Percentiles rank a stretch among this genome's conserved stretches.
phyloP scores from a whole-genome alignment of 2,888 invertebrate species.

The Lasiommata megera region DNA sequence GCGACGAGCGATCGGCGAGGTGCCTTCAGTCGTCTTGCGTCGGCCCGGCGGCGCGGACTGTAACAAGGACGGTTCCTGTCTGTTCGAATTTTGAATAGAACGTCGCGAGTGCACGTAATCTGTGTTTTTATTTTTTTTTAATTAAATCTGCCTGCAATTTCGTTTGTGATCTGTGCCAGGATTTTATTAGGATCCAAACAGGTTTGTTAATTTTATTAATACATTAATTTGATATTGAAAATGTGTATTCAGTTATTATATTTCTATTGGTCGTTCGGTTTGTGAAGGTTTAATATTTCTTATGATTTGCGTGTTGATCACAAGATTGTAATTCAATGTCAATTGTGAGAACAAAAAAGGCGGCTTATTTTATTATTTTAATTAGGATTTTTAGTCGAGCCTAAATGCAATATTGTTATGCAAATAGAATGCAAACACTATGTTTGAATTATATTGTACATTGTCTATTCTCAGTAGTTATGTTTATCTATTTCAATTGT shows the following conservation, averaged over 20 bases:
- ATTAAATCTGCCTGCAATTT: constrained; percentile 24
- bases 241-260: neutral
- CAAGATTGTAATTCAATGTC: no score
- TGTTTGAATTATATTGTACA: no score
- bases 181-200: constrained; percentile 49
- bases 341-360: no score
- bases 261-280: neutral
- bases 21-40: constrained; percentile 49
- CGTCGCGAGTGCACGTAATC: constrained; percentile 61
- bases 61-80: constrained; percentile 7
- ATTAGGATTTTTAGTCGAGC: no score
- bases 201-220: constrained; percentile 47
- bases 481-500: no score
- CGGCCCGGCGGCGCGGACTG: constrained; percentile 58
- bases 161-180: constrained; percentile 60
- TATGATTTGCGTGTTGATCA: no score
- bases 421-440: no score
- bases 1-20: constrained; percentile 3
- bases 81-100: constrained; percentile 11
- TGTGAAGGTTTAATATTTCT: no score
- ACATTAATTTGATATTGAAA: neutral
- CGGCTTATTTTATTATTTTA: no score
- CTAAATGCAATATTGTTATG: no score
- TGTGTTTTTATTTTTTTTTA: constrained; percentile 53
- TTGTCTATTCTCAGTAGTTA: no score